A percentile compares a stretch with the other conserved stretches of the same genome.
Conservation (phyloP, 2,888 invertebrate genomes). For the Petrophora chlorosata region DNA sequence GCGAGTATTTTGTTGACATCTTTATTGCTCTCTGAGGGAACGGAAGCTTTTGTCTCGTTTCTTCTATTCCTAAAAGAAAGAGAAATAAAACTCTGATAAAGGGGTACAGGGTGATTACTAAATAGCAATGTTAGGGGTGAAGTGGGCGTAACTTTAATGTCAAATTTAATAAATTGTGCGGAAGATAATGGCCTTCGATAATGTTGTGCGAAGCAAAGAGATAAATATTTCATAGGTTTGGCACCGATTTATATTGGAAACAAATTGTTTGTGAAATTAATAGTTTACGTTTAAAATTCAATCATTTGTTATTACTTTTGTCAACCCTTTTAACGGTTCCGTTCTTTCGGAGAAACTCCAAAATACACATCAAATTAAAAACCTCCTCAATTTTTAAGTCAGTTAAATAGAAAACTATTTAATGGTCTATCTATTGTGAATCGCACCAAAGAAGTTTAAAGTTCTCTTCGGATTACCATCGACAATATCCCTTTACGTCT, state of each 20-base stretch:
- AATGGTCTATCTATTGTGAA: too few relatives aligned
- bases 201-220: constrained; percentile 25
- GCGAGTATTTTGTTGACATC: constrained; percentile 51
- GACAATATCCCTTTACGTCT: too few relatives aligned
- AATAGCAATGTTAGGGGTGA: constrained; percentile 66
- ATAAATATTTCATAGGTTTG: constrained; percentile 28
- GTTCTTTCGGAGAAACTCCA: too few relatives aligned
- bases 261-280: constrained; percentile 10
- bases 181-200: constrained; percentile 56
- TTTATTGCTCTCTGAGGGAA: constrained; percentile 49
- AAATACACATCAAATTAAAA: too few relatives aligned
- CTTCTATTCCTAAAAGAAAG: constrained; percentile 31
- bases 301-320: neutral
- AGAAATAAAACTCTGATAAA: constrained; percentile 36
- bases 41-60: constrained; percentile 37
- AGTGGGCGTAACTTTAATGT: constrained; percentile 71
- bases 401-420: too few relatives aligned
- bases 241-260: constrained; percentile 34
- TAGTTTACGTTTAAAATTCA: too few relatives aligned
- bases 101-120: constrained; percentile 46
- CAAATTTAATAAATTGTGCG: constrained; percentile 75
- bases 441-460: too few relatives aligned
- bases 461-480: too few relatives aligned
- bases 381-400: too few relatives aligned
- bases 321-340: neutral